Percentiles rank a stretch among this genome's conserved stretches.
Conservation (phyloP, 1,140 invertebrate genomes). For the Neodiprion fabricii region DNA sequence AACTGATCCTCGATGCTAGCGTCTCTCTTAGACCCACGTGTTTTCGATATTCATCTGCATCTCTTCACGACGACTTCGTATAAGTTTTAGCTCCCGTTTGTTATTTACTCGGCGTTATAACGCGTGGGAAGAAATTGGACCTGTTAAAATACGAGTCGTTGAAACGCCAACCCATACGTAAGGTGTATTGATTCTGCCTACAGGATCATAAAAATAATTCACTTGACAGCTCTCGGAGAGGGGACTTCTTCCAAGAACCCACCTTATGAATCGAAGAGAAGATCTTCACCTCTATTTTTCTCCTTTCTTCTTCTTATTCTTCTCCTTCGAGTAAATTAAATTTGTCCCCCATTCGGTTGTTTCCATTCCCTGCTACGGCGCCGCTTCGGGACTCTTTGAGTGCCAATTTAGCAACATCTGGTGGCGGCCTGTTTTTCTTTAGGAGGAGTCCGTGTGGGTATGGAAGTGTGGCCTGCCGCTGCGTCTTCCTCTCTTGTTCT, state of each 20-base stretch:
- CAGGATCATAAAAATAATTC: not conserved
- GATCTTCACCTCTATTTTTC: not conserved
- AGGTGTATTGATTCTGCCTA: not conserved
- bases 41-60: not conserved
- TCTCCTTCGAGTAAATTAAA: slow-evolving; percentile 32
- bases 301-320: not conserved
- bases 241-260: not conserved
- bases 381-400: slow-evolving; percentile 35
- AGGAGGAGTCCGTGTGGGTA: slow-evolving; percentile 17
- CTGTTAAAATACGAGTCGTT: not conserved
- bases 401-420: slow-evolving; percentile 43
- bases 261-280: not conserved
- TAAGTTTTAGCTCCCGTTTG: not conserved
- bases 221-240: not conserved
- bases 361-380: slow-evolving; percentile 29
- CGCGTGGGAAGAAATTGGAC: not conserved
- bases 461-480: slow-evolving; percentile 8
- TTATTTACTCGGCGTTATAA: not conserved
- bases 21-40: not conserved
- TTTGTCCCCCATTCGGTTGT: slow-evolving; percentile 41
- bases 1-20: not conserved
- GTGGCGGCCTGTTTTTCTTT: slow-evolving; percentile 43
- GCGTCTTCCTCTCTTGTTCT: not conserved
- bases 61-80: not conserved
- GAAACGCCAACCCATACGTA: not conserved